Conservation (phyloP, 2,888 invertebrate species). For the Siphlonurus alternatus region DNA sequence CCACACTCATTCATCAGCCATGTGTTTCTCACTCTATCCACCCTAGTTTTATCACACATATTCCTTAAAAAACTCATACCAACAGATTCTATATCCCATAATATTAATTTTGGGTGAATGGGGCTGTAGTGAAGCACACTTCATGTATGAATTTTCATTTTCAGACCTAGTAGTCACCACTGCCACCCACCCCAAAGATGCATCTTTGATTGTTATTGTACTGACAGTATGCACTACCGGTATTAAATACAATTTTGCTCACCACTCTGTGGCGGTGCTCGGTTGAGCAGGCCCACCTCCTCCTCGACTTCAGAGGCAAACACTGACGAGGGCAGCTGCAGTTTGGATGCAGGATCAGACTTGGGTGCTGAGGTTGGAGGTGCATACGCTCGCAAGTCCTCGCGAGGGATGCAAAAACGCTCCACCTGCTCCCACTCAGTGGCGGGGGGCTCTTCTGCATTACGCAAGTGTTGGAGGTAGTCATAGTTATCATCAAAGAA, state of each 20-base stretch:
- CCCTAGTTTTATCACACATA: no score
- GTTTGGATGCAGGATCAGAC: constrained; percentile 6
- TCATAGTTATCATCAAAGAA: constrained; percentile 91
- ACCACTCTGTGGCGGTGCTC: constrained; percentile 56
- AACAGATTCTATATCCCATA: no score
- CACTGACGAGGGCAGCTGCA: constrained; percentile 67
- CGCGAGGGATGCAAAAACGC: not conserved
- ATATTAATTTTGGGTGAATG: no score
- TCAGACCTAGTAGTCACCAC: no score
- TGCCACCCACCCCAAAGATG: no score
- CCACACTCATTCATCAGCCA: no score
- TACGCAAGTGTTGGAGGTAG: constrained; percentile 79
- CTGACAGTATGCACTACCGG: not conserved
- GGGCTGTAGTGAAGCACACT: no score
- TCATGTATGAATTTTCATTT: no score
- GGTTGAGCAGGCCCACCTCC: constrained; percentile 64
- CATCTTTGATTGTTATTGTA: no score
- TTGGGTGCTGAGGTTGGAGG: not conserved
- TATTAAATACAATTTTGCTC: constrained; percentile 8
- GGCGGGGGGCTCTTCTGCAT: constrained; percentile 23
- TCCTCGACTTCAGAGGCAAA: constrained; percentile 80
- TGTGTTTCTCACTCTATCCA: no score
- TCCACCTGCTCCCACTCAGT: constrained; percentile 19
- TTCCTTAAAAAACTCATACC: no score
- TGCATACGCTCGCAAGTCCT: not conserved